These are phyloP conservation scores for Temnothorax longispinosus DNA, from an alignment of 1,140 invertebrate species.

Conservation along the genomic window DNA sequence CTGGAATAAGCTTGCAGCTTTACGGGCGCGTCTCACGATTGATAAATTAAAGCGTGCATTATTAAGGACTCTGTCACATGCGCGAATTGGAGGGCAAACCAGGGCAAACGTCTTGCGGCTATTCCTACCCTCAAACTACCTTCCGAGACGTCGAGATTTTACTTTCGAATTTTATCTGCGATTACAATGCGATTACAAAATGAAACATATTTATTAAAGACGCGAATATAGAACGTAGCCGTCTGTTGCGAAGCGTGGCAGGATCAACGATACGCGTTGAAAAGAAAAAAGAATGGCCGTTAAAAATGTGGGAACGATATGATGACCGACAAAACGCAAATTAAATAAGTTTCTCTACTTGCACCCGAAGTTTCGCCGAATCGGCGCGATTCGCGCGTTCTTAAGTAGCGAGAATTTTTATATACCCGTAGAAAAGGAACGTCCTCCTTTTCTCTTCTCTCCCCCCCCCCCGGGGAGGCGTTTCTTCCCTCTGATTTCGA, in stretches of 20 bases:
- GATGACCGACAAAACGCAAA: slow-evolving; percentile 8
- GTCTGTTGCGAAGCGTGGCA: neutral
- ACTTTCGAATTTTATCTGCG: neutral
- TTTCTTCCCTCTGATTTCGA: slow-evolving; percentile 40
- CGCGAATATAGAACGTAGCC: neutral
- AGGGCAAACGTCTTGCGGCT: neutral
- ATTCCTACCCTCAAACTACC: neutral
- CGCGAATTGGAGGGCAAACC: neutral
- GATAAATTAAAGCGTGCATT: neutral
- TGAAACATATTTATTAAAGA: neutral
- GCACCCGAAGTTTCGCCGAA: neutral
- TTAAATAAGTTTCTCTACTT: slow-evolving; percentile 18
- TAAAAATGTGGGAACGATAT: slow-evolving; percentile 31
- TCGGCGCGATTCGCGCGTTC: slow-evolving; percentile 5
- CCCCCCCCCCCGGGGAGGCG: neutral
- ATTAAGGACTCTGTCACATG: neutral
- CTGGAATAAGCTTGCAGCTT: neutral
- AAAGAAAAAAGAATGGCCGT: neutral
- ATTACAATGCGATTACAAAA: neutral
- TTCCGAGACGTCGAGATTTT: neutral
- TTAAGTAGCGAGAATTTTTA: slow-evolving; percentile 16
- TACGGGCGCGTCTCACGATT: neutral
- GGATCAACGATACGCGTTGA: neutral
- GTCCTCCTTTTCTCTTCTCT: neutral
- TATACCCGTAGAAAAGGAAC: slow-evolving; percentile 35